Base-by-base conservation (phyloP, 2,888 invertebrate species). In the Dynastes maya region DNA sequence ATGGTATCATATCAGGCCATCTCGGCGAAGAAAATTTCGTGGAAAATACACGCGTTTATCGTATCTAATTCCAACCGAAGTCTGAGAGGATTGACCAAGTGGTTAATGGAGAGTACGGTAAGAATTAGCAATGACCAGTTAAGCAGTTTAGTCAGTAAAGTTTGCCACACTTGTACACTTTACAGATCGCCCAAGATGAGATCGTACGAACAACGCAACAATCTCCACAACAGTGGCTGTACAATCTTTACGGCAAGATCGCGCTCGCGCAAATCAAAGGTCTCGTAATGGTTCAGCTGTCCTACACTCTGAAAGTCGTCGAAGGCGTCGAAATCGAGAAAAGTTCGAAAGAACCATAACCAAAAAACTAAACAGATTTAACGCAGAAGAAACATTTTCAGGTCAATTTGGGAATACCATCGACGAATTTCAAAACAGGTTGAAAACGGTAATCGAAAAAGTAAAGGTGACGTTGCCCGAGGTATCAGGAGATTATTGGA, bases 241-340 rank as follows among this genome's bases (percentile, higher is more conserved):
- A 94, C 87, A 95, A 95, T 86, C 91, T 96, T 82, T 96, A 96
- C 89, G 93, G 93, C 85, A 92, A 95, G 0, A 93, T 96, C 79
- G 93, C 95, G 0, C 89, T 96, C 49, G 94, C 96, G 0, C 96
- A 97, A 90, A 91, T 97, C 83, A 96, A 96, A 89, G 97, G 96
- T 1, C 96, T 95, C 88, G 92, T 94, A 51, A 95, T 97, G 95
- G 94, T 96, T 90, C 96, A 97, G 87, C 97, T 96, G 89, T 95
- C 96, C 0, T 97, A 95, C 92, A 95, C 96, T 93, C 90, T 97
- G 80, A 67, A 92, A 92, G 84, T 90, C 95, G 55, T 94, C 81
- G 93, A 93, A 76, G 92, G 93, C 91, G 96, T 95, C 95, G 89
- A 86, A 27, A 27, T 37, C 6, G 37, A 9, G 1, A 9, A 5